Evolutionary conservation across 2,113 vertebrate genomes (phyloP).

Genomic region (Forbesichthys agassizii): DNA sequence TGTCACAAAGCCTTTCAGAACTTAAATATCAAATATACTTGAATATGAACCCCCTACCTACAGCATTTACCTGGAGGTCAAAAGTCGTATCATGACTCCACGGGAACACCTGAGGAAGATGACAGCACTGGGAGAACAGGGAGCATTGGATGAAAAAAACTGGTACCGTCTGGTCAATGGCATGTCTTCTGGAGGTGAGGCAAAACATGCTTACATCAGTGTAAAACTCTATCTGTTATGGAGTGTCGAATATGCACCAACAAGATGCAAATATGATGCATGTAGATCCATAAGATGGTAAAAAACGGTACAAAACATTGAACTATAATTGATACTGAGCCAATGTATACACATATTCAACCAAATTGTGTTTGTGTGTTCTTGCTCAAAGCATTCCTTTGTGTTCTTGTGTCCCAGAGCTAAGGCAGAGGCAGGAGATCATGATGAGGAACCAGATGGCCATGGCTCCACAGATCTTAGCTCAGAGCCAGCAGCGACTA

Average conservation of each 20-base stretch:
- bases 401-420: slow-evolving; percentile 71
- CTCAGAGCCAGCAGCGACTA: slow-evolving; percentile 82
- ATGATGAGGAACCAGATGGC: slow-evolving; percentile 91
- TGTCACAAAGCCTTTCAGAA: too few species aligned
- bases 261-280: too few species aligned
- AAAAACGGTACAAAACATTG: neutral
- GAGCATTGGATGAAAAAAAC: slow-evolving; percentile 84
- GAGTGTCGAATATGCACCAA: too few species aligned
- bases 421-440: slow-evolving; percentile 86
- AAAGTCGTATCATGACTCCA: slow-evolving; percentile 80
- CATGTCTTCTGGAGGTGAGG: slow-evolving; percentile 87
- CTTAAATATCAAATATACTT: neutral
- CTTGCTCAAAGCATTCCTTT: neutral
- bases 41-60: neutral
- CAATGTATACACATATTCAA: neutral
- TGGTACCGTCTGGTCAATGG: slow-evolving; percentile 83
- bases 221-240: too few species aligned
- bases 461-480: slow-evolving; percentile 84
- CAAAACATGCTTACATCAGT: neutral
- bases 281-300: too few species aligned
- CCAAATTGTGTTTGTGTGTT: neutral
- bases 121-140: slow-evolving; percentile 82
- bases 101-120: slow-evolving; percentile 86
- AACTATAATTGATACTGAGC: neutral
- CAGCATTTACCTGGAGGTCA: slow-evolving; percentile 33